Base-by-base conservation (phyloP, 2,113 vertebrate species). In the Pelvicachromis taeniatus region DNA sequence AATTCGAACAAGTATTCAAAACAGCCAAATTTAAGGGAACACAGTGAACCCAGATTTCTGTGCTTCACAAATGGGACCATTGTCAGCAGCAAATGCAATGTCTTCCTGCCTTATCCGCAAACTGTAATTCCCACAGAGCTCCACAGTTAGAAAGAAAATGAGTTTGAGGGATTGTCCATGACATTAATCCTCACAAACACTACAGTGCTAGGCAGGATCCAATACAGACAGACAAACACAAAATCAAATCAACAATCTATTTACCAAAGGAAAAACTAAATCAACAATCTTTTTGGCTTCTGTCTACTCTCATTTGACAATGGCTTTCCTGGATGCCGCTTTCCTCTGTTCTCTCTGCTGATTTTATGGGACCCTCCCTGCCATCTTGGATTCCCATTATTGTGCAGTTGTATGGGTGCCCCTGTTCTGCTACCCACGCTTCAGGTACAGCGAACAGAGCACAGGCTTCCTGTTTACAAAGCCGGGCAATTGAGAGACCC, bases 391-490 rank as follows among this genome's bases (percentile, higher is more conserved):
- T 94, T 95, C 90, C 90, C 85, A 93, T 91, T 87, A 92, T 91
- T 87, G 90, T 91, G 88, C 85, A 86, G 86, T 93, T 88, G 85
- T 86, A 90, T 81, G 87, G 92, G 92, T 91, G 89, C 91, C 94
- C 93, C 90, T 87, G 89, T 77, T 92, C 85, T 85, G 89, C 92
- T 93, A 93, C 92, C 91, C 94, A 93, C 84, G 80, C 94, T 92
- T 87, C 86, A 94, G 94, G 95, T 95, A 95, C 86, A 89, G 84
- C 81, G 90, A 91, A 88, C 83, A 88, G 79, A 93, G 84, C 88
- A 81, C 79, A 75, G 23, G 89, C 88, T 95, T 95, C 95, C 96
- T 96, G 95, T 96, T 96, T 94, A 95, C 92, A 93, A 94, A 94
- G 85, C 89, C 31, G 81, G 92, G 82, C 89, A 91, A 89, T 85